A percentile compares a stretch with the other conserved stretches of the same genome.
Conservation (phyloP, 1,140 invertebrate species). For the Centruroides sculpturatus region DNA sequence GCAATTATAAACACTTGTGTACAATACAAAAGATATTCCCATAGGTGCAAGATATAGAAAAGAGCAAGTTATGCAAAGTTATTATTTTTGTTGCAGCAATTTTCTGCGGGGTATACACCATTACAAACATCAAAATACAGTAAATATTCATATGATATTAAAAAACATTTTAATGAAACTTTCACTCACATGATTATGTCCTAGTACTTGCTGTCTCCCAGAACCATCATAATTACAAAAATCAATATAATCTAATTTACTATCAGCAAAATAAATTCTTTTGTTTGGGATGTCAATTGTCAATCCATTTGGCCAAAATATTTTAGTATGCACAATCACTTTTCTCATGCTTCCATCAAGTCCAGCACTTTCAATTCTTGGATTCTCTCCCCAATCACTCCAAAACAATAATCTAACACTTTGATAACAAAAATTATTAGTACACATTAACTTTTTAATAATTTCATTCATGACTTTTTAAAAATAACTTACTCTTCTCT, state of each 20-base stretch:
- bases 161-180: no score
- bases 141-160: no score
- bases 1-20: no score
- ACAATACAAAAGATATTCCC: no score
- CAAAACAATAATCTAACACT: conserved; percentile 76
- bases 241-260: conserved; percentile 94
- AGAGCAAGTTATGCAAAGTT: no score
- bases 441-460: not conserved
- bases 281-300: conserved; percentile 87
- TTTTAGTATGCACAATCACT: conserved; percentile 84
- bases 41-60: no score
- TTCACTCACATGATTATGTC: conserved; percentile 30
- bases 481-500: conserved; percentile 45
- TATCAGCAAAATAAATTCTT: conserved; percentile 93
- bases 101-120: not conserved
- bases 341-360: conserved; percentile 82
- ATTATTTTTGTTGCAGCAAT: not conserved
- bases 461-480: no score
- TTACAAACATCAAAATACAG: no score
- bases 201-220: conserved; percentile 56
- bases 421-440: conserved; percentile 11
- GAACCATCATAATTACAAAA: conserved; percentile 94
- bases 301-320: conserved; percentile 96
- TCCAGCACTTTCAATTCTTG: conserved; percentile 83
- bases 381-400: conserved; percentile 98